phyloP scores from a whole-genome alignment of 2,113 vertebrate species.

The Oreotrochilus melanogaster region DNA sequence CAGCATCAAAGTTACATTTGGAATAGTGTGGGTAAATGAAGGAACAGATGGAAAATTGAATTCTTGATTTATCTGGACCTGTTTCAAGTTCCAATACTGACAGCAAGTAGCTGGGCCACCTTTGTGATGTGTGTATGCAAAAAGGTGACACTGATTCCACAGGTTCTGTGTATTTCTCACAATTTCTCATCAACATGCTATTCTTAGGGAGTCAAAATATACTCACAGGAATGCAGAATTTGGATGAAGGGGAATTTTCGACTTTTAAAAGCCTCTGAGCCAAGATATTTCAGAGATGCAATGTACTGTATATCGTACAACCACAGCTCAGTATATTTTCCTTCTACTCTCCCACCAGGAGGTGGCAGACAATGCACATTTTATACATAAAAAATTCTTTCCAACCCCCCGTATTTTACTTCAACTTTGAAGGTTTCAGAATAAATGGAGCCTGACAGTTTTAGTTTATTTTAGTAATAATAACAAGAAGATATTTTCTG shows the following conservation, averaged over 20 bases:
- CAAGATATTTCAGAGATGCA: background rate
- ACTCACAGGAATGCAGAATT: background rate
- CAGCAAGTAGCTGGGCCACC: background rate
- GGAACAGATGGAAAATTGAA: conserved; percentile 56
- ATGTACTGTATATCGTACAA: background rate
- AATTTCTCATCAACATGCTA: background rate
- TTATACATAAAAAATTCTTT: background rate
- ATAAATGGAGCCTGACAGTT: conserved; percentile 49
- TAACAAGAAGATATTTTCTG: conserved; percentile 48
- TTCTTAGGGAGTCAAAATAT: background rate
- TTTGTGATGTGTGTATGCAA: background rate
- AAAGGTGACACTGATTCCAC: background rate
- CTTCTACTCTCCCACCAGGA: conserved; percentile 36
- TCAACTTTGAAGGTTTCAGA: conserved; percentile 20
- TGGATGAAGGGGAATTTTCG: background rate
- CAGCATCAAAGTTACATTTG: conserved; percentile 5
- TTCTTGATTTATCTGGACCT: background rate
- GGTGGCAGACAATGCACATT: conserved; percentile 49
- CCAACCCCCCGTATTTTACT: background rate
- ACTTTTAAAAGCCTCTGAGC: background rate
- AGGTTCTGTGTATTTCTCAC: background rate
- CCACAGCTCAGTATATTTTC: background rate
- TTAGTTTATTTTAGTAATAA: conserved; percentile 60
- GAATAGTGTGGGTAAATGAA: conserved; percentile 15
- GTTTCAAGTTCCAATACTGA: conserved; percentile 18